Conservation (phyloP, 2,888 invertebrate genomes). For the Cerastis rubricosa region DNA sequence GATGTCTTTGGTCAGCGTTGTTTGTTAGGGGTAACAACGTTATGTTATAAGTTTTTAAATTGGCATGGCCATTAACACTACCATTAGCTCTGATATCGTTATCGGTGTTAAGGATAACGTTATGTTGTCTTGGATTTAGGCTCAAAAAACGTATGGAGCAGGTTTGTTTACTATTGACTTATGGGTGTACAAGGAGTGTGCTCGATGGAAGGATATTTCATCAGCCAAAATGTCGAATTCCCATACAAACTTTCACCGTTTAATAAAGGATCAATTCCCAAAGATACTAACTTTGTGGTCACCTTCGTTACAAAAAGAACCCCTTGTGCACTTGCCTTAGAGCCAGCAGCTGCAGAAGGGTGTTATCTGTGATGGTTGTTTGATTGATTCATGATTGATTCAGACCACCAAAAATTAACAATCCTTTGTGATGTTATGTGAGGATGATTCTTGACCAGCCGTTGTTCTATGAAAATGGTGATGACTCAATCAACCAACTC, state of each 20-base stretch:
- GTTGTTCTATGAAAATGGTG: neutral
- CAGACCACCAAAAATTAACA: neutral
- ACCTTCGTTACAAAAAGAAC: neutral
- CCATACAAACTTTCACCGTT: neutral
- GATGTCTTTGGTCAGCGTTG: neutral
- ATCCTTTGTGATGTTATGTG: too few species aligned
- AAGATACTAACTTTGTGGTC: neutral
- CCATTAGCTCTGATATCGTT: too few species aligned
- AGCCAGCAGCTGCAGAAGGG: neutral
- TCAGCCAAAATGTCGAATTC: neutral
- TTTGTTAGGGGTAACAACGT: neutral
- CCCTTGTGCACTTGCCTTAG: neutral
- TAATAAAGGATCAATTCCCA: neutral
- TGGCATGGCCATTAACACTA: too few species aligned
- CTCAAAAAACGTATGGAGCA: neutral
- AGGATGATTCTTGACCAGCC: neutral
- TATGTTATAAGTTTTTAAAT: too few species aligned
- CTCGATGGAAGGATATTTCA: neutral
- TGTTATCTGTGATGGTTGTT: neutral
- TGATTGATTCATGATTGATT: slow-evolving; percentile 4
- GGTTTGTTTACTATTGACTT: neutral
- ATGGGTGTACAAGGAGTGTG: neutral
- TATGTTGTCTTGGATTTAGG: neutral
- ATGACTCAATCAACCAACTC: neutral
- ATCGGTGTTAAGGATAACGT: neutral